Percentiles rank a stretch among this genome's conserved stretches.
Evolutionary conservation across 2,113 vertebrate species (phyloP).

Genomic region (Argyrosomus japonicus): DNA sequence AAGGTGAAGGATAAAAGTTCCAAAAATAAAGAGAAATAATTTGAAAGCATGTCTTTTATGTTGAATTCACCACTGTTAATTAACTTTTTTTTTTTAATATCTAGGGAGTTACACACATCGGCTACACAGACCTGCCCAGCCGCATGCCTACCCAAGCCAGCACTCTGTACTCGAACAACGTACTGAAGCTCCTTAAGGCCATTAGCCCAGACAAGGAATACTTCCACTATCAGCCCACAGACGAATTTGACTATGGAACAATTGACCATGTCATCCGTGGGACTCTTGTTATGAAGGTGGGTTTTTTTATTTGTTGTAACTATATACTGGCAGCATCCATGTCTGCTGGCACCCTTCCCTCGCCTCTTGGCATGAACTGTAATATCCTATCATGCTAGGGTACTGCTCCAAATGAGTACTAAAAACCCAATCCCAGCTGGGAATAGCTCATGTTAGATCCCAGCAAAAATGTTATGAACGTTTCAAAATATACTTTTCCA

Average conservation of each 20-base stretch:
- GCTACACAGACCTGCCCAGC: conserved; percentile 88
- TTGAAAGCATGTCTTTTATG: not conserved
- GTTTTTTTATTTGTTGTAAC: conserved; percentile 34
- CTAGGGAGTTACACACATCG: conserved; percentile 89
- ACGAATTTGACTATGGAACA: conserved; percentile 86
- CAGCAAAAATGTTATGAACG: conserved; percentile 63
- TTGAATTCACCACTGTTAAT: not conserved
- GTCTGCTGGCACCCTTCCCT: conserved; percentile 23
- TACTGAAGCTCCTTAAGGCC: conserved; percentile 91
- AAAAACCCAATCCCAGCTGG: conserved; percentile 51
- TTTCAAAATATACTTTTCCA: conserved; percentile 69
- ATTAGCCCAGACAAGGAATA: conserved; percentile 88
- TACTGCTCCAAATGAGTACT: conserved; percentile 43
- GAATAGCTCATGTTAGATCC: conserved; percentile 56
- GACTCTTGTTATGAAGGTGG: conserved; percentile 85
- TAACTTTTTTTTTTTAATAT: conserved; percentile 31
- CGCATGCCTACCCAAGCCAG: conserved; percentile 89
- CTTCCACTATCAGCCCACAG: conserved; percentile 87
- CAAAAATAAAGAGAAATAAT: not conserved
- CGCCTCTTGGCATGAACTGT: conserved; percentile 32
- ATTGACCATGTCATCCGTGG: conserved; percentile 85
- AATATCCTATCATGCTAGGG: conserved; percentile 43
- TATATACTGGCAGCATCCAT: conserved; percentile 26
- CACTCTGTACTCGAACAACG: conserved; percentile 89
- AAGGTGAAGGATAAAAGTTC: conserved; percentile 60